Conservation (phyloP, 2,888 invertebrate species). For the Agrochola lychnidis region DNA sequence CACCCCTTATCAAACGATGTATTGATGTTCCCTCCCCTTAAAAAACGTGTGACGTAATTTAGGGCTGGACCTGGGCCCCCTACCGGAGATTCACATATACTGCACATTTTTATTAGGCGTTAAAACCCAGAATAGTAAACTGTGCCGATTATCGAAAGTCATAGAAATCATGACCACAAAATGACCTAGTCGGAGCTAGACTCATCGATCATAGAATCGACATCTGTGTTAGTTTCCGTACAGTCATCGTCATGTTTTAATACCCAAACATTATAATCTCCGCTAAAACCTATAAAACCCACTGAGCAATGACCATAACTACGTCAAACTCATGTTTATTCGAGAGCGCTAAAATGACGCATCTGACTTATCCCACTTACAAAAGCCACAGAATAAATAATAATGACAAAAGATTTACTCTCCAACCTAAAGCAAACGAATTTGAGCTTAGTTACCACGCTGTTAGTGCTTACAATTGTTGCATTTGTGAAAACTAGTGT, state of each 20-base stretch:
- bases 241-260: neutral
- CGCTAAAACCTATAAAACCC: neutral
- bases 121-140: too few species aligned
- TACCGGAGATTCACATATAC: too few species aligned
- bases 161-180: neutral
- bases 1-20: too few species aligned
- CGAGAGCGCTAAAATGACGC: constrained; percentile 9
- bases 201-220: neutral
- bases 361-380: neutral
- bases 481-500: neutral
- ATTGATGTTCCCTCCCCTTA: too few species aligned
- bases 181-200: neutral
- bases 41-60: too few species aligned
- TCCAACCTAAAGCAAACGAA: neutral
- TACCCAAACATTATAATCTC: neutral
- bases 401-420: neutral
- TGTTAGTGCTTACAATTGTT: neutral
- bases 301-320: neutral
- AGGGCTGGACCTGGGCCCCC: too few species aligned
- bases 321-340: neutral
- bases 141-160: neutral
- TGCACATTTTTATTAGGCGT: too few species aligned
- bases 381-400: neutral
- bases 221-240: neutral
- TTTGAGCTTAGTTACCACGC: neutral